Evolutionary conservation across 2,113 vertebrate species (phyloP).

Genomic region (Spermophilus dauricus): DNA sequence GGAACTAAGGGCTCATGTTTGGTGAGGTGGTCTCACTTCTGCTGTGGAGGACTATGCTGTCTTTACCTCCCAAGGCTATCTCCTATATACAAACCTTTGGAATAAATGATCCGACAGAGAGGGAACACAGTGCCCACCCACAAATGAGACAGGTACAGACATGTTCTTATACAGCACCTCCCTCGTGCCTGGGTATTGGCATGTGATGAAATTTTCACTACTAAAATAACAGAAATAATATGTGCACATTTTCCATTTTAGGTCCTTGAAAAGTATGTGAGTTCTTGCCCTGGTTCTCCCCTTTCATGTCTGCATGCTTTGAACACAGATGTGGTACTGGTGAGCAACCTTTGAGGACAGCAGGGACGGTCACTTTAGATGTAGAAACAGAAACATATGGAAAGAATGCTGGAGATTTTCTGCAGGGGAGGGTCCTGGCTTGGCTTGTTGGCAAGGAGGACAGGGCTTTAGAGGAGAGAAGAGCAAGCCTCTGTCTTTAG

Average conservation of each 20-base stretch:
- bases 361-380: not conserved
- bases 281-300: rapidly evolving
- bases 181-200: not conserved
- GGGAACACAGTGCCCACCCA: not conserved
- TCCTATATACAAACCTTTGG: not conserved
- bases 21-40: not conserved
- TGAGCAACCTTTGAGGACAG: not conserved
- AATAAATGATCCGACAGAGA: not conserved
- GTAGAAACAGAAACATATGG: too few relatives aligned
- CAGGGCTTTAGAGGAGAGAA: not conserved
- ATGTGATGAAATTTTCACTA: not conserved
- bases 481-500: not conserved
- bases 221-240: not conserved
- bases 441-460: not conserved
- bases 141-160: rapidly evolving
- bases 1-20: not conserved
- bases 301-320: not conserved
- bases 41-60: not conserved
- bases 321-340: rapidly evolving
- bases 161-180: not conserved
- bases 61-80: not conserved
- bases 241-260: not conserved
- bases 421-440: not conserved
- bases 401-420: not conserved
- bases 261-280: not conserved